Base-by-base conservation (phyloP, 2,888 invertebrate species). In the Eupeodes latifasciatus region DNA sequence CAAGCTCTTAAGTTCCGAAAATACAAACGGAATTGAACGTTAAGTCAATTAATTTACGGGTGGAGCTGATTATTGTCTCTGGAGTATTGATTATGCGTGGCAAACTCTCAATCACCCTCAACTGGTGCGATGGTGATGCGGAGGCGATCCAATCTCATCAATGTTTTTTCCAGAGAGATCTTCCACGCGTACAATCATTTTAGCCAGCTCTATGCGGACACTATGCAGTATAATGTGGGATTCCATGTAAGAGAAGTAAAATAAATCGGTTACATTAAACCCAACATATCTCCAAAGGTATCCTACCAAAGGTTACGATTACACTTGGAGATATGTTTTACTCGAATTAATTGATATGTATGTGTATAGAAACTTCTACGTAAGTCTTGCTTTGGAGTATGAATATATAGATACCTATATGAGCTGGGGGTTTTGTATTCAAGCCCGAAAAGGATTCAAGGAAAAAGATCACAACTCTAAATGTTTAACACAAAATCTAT, bases 201-300 rank as follows among this genome's bases (percentile, higher is more conserved):
- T 36, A 6, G n/a, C 14, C 34, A 59, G 14, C 27, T 66, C 47
- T 61, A n/a, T 62, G 44, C 4, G 10, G 11, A 51, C 5, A 27
- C 10, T 16, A 44, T 19, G 19, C 19, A 19, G 19, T 19, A 19
- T 69, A 49, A 49, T 49, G 10, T 49, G 49, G 1, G 11, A 7
- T 57, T 14, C 7, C 59, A 36, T 44, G 62, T 2, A 61, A 16
- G 10, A 5, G 10, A 11, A 53, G 19, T 53, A 62, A 62, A 53
- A 85, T 36, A 81, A 85, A 85, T 77, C 19, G 71, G 71, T 47
- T 14, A 49, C 71, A 85, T 81, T 81, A 81, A 76, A 57, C 27
- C 44, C 51, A 81, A 77, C 71, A 80, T 71, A 62, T 34, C 57
- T 47, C 40, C 62, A 16, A 16, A 36, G 14, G 34, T 40, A 40